phyloP scores from a whole-genome alignment of 2,888 invertebrate species.

The Cantharis rufa region DNA sequence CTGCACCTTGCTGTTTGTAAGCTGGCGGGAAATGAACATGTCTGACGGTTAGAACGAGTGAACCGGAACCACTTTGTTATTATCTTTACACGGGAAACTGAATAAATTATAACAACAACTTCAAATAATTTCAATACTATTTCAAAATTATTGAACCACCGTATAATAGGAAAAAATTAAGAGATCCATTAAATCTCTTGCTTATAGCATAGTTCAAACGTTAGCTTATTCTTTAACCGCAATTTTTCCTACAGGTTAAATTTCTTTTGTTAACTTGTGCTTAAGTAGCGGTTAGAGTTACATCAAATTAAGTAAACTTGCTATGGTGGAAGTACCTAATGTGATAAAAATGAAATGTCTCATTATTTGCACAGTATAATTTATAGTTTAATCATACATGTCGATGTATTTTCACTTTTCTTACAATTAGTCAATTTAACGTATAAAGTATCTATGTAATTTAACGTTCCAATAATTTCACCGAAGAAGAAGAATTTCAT shows the following conservation, averaged over 20 bases:
- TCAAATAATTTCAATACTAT: neutral
- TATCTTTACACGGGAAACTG: slow-evolving; percentile 29
- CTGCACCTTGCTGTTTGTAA: slow-evolving; percentile 41
- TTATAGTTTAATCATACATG: neutral
- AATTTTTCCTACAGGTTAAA: neutral
- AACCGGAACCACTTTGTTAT: slow-evolving; percentile 38
- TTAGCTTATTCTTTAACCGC: neutral
- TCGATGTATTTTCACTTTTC: neutral
- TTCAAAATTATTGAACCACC: neutral
- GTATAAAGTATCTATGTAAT: no score
- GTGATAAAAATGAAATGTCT: neutral
- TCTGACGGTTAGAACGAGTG: slow-evolving; percentile 39
- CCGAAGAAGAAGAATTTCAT: neutral
- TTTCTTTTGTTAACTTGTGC: neutral
- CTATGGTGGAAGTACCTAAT: neutral
- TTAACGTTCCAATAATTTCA: neutral
- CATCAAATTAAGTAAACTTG: neutral
- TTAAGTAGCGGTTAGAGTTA: neutral
- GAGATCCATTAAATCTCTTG: neutral
- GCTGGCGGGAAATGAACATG: slow-evolving; percentile 40
- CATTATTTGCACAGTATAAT: neutral
- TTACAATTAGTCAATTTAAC: neutral
- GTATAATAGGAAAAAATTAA: neutral
- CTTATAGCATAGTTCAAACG: neutral
- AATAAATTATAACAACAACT: slow-evolving; percentile 18